phyloP scores from a whole-genome alignment of 2,888 invertebrate genomes.

The Himalopsyche tibetana region DNA sequence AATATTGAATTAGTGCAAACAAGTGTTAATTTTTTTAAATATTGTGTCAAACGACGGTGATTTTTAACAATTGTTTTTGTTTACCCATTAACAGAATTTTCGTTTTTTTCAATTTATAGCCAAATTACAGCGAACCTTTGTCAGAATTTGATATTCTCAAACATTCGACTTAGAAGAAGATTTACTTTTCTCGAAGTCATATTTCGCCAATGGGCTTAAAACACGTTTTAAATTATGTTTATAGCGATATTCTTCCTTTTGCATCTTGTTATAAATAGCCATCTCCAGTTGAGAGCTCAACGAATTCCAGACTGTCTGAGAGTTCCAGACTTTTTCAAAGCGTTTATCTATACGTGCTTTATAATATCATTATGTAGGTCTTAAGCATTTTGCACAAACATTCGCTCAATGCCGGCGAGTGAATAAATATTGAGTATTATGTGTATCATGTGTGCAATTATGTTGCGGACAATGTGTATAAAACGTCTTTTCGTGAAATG shows the following conservation, averaged over 20 bases:
- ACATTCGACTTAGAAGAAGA: too few species aligned
- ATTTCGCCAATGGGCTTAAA: background rate
- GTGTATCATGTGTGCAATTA: background rate
- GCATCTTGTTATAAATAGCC: slow-evolving; percentile 1
- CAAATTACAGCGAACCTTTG: too few species aligned
- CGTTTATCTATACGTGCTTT: background rate
- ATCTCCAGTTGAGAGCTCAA: background rate
- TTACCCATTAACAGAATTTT: too few species aligned
- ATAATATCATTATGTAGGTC: background rate
- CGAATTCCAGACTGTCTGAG: slow-evolving; percentile 36
- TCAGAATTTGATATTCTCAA: too few species aligned
- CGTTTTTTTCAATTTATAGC: too few species aligned
- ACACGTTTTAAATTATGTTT: background rate
- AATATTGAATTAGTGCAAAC: too few species aligned
- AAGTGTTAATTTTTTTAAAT: too few species aligned
- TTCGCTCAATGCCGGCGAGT: background rate
- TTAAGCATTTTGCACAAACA: background rate
- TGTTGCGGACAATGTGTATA: too few species aligned
- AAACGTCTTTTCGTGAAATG: too few species aligned
- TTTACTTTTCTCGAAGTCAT: background rate
- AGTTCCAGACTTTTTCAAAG: background rate
- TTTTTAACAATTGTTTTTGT: too few species aligned
- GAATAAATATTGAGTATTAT: background rate
- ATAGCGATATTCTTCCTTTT: background rate
- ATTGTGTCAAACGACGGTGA: too few species aligned